phyloP scores from a whole-genome alignment of 2,113 vertebrate species.

The Nettapus auritus region DNA sequence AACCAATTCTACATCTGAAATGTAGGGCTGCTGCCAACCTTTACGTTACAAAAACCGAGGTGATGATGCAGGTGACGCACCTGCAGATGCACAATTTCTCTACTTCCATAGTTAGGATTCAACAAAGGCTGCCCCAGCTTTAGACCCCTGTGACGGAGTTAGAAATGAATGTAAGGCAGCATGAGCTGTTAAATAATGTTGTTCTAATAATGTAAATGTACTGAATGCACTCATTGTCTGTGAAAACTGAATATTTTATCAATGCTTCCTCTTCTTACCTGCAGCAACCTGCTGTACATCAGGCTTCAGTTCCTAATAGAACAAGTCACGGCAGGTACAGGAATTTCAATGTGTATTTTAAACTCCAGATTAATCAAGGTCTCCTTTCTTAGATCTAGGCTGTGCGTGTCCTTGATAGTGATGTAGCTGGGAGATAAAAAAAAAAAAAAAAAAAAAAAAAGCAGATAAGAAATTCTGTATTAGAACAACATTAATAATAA shows the following conservation, averaged over 20 bases:
- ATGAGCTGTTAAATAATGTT: not conserved
- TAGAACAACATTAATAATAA: conserved; percentile 70
- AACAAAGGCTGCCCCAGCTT: not conserved
- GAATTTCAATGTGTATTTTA: conserved; percentile 38
- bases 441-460: conserved; percentile 57
- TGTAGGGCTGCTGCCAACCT: not conserved
- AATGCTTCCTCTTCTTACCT: conserved; percentile 1
- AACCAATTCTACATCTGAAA: not conserved
- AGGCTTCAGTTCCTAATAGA: conserved; percentile 46
- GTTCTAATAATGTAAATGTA: not conserved
- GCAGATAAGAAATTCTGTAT: conserved; percentile 56
- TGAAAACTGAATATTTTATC: not conserved
- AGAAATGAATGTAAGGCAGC: not conserved
- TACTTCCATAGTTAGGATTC: not conserved
- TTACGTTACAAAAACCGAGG: not conserved
- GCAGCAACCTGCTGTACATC: conserved; percentile 33
- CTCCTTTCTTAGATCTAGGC: conserved; percentile 32
- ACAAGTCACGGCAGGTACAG: conserved; percentile 40
- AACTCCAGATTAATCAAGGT: conserved; percentile 35
- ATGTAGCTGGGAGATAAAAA: conserved; percentile 62
- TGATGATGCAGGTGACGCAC: not conserved
- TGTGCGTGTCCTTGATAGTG: conserved; percentile 43
- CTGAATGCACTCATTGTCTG: not conserved
- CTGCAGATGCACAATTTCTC: not conserved
- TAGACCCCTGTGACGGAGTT: not conserved